Conservation (phyloP, 2,113 vertebrate species). For the Epinephelus moara region DNA sequence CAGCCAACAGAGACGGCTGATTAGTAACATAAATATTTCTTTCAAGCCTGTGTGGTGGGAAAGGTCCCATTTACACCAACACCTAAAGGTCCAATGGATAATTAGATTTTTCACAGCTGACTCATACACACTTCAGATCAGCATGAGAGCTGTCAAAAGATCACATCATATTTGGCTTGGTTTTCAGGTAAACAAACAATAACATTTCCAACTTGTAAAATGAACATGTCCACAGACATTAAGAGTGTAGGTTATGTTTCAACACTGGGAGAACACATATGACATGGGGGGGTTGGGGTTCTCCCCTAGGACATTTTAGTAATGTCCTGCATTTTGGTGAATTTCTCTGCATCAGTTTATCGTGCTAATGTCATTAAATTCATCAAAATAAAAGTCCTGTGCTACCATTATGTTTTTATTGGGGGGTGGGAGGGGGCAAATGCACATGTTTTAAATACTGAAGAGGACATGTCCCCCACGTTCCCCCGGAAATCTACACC, state of each 20-base stretch:
- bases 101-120: not conserved
- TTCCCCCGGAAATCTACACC: no score
- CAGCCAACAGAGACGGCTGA: slow-evolving; percentile 16
- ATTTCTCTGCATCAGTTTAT: no score
- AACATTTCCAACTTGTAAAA: not conserved
- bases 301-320: no score
- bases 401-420: no score
- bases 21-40: slow-evolving; percentile 1
- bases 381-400: no score
- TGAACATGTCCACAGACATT: not conserved
- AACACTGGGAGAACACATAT: no score
- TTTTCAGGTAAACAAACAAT: slow-evolving; percentile 18
- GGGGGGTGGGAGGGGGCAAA: no score
- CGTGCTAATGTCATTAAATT: no score
- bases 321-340: no score
- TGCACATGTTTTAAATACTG: no score
- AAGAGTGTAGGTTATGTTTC: not conserved
- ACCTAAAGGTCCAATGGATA: not conserved
- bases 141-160: not conserved
- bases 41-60: not conserved
- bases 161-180: not conserved
- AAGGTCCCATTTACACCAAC: slow-evolving; percentile 10
- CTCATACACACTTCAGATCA: not conserved
- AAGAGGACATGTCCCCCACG: no score
- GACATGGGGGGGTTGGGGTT: no score